Evolutionary conservation across 2,113 vertebrate species (phyloP).

Genomic region (Cinclus mexicanus): DNA sequence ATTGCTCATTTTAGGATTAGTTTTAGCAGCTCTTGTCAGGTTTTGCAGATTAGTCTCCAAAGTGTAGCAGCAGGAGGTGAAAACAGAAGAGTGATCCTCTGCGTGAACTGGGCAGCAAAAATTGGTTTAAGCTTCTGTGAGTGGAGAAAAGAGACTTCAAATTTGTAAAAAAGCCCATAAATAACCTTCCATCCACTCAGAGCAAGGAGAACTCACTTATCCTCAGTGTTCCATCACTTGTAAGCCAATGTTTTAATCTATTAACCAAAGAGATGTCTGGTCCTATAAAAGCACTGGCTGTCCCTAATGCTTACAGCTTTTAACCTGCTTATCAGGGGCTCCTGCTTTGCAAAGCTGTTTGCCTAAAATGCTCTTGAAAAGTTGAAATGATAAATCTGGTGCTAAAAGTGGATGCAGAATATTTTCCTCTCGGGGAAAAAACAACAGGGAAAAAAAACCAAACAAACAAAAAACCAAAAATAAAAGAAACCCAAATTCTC

Average conservation of each 20-base stretch:
- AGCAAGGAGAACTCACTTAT: constrained; percentile 10
- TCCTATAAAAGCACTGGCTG: constrained; percentile 5
- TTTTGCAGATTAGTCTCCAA: neutral
- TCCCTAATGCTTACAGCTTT: constrained; percentile 57
- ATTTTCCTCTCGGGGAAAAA: constrained; percentile 12
- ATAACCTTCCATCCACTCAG: neutral
- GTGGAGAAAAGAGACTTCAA: neutral
- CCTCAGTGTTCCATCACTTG: neutral
- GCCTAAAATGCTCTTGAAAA: constrained; percentile 42
- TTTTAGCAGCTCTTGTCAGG: neutral
- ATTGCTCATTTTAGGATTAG: neutral
- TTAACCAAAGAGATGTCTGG: constrained; percentile 39
- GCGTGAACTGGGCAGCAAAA: neutral
- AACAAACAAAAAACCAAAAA: too few species aligned
- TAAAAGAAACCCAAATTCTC: neutral
- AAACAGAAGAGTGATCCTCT: neutral
- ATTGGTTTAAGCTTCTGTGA: neutral
- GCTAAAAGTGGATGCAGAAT: constrained; percentile 23
- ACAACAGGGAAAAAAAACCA: neutral
- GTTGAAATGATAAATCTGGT: constrained; percentile 65
- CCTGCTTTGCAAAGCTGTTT: constrained; percentile 60
- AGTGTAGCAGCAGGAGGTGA: neutral
- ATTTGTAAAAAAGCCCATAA: neutral
- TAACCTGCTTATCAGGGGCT: constrained; percentile 56
- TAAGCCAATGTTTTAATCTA: neutral